Conservation (phyloP, 2,113 vertebrate species). For the Cisticola juncidis region DNA sequence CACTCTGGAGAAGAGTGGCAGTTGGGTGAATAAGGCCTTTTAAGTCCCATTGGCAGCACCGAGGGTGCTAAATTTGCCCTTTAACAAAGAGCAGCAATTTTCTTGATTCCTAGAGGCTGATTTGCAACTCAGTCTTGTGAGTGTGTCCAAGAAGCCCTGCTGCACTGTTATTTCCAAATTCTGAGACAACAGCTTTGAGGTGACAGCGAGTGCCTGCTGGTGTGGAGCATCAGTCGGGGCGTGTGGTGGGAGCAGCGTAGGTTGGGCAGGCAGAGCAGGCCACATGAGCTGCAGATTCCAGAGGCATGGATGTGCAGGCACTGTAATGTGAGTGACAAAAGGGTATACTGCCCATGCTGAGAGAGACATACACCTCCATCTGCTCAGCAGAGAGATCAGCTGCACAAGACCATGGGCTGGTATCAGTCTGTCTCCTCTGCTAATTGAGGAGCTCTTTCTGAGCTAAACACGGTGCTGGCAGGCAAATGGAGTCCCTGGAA, state of each 20-base stretch:
- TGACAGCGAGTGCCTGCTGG: background rate
- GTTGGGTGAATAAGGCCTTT: background rate
- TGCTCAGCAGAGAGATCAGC: background rate
- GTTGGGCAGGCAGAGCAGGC: background rate
- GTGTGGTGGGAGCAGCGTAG: rapidly evolving
- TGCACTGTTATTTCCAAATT: background rate
- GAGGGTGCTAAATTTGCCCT: background rate
- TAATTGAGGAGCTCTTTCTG: background rate
- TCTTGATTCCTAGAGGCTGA: background rate
- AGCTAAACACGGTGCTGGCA: background rate
- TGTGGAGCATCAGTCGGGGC: background rate
- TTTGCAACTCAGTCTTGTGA: background rate
- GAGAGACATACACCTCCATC: background rate
- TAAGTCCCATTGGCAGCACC: background rate
- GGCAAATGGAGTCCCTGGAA: background rate
- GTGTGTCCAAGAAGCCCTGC: background rate
- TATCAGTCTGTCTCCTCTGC: background rate
- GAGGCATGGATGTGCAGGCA: background rate
- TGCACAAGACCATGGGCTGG: background rate
- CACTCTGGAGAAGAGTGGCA: background rate
- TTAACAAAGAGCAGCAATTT: background rate
- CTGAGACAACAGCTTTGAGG: background rate
- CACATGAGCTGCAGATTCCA: rapidly evolving
- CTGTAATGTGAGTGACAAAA: background rate
- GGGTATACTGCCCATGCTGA: rapidly evolving